Evolutionary conservation across 1,140 invertebrate species (phyloP).

Genomic region (Leptinotarsa texana): DNA sequence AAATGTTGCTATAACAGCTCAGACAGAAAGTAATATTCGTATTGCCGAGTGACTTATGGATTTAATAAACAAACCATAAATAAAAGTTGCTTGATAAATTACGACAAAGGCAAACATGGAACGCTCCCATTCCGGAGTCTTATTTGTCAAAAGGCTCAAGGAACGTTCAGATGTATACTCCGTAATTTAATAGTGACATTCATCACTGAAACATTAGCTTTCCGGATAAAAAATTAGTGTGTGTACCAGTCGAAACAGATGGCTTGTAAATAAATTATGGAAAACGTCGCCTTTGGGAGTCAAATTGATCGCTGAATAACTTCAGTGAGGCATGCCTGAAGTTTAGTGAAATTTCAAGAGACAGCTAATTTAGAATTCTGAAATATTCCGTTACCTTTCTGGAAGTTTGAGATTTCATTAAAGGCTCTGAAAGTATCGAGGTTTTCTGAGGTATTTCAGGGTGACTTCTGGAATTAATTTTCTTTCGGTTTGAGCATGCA

Average conservation of each 20-base stretch:
- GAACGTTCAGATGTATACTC: slow-evolving; percentile 10
- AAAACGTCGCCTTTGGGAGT: neutral
- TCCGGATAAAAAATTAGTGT: slow-evolving; percentile 13
- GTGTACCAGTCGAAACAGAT: neutral
- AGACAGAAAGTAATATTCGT: slow-evolving; percentile 19
- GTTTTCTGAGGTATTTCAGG: too few relatives aligned
- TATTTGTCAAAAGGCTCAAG: slow-evolving; percentile 24
- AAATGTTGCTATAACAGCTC: slow-evolving; percentile 11
- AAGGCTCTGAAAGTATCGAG: neutral
- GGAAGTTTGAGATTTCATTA: neutral
- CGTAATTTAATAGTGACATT: slow-evolving; percentile 24
- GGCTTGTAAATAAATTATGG: neutral
- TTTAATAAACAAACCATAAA: slow-evolving; percentile 30
- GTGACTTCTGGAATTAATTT: too few relatives aligned
- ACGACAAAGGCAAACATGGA: slow-evolving; percentile 19
- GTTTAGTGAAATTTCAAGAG: neutral
- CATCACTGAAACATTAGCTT: slow-evolving; percentile 24
- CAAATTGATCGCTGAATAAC: neutral
- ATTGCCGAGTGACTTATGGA: slow-evolving; percentile 26
- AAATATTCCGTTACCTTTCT: neutral
- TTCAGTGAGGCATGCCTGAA: neutral
- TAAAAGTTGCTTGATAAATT: slow-evolving; percentile 26
- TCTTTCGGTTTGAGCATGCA: too few relatives aligned
- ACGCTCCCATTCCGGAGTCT: slow-evolving; percentile 14
- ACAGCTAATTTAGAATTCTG: neutral